Base-by-base conservation (phyloP, 1,140 invertebrate species). In the Amyelois transitella region DNA sequence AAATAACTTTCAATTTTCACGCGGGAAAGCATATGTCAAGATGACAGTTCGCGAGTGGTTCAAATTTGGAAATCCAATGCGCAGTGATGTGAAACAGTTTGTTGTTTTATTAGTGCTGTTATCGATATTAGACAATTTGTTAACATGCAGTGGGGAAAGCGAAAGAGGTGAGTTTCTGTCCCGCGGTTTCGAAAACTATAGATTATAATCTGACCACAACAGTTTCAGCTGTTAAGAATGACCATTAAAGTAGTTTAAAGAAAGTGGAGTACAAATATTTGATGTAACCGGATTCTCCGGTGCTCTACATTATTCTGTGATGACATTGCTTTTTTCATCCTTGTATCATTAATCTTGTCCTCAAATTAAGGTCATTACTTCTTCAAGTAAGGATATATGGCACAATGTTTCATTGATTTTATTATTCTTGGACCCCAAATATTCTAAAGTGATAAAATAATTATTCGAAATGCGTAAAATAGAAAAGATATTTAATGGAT, bases 21-120 rank as follows among this genome's bases (percentile, higher is more conserved):
- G 77, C 73, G 75, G 69, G 64, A 76, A 69, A 50, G 52, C 18
- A 50, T 63, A 73, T 68, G 69, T 81, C 79, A 87, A 75, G 61
- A 87, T 87, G 84, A 84, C 84, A 75, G 58, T 73, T 78, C 60
- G 62, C 59, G 75, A 67, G 73, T 81, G 78, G 50, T 69, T 66
- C 63, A 58, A 69, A 54, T 69, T 72, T 60, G 62, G 67, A 55
- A 76, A 66, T 64, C 56, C 65, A 53, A 62, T 59, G 45, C 45
- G 62, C 61, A 71, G 78, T 83, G 78, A 77, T 72, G 78, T 85
- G 81, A 77, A 64, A 70, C 58, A 56, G 51, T 63, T 82, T 56
- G 69, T 81, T 69, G 69, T 71, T 44, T 50, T 79, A 59, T 60
- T 81, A 61, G 78, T 87, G 73, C 32, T 78, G 7, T 63, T 86